These are phyloP conservation scores for Dicerorhinus sumatrensis DNA, from an alignment of 2,113 vertebrate species.

Conservation along the genomic window DNA sequence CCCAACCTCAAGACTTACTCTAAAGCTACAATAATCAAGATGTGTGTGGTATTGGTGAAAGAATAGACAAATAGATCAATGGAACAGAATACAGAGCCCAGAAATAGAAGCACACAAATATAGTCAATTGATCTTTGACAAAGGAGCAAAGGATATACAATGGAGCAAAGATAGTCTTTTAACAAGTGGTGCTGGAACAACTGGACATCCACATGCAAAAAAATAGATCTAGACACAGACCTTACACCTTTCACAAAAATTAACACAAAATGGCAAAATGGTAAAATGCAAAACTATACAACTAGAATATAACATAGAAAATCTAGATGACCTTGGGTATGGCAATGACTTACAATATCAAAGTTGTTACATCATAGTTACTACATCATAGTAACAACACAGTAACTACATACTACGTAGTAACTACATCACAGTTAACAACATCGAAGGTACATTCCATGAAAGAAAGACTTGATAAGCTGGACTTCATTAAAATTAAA, in stretches of 20 bases:
- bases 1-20: background rate
- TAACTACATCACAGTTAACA: background rate
- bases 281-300: background rate
- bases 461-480: background rate
- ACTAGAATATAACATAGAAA: background rate
- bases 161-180: background rate
- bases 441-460: background rate
- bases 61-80: background rate
- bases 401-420: background rate
- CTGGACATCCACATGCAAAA: background rate
- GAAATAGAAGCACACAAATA: background rate
- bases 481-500: background rate
- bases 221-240: background rate
- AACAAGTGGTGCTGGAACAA: background rate
- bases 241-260: background rate
- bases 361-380: background rate
- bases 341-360: background rate
- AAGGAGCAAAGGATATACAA: background rate
- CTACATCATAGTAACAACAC: background rate
- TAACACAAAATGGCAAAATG: background rate
- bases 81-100: background rate
- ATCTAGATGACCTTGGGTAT: background rate
- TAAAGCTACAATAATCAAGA: background rate
- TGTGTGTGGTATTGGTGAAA: background rate
- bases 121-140: background rate